phyloP scores from a whole-genome alignment of 2,888 invertebrate genomes.

The Penaeus monodon region DNA sequence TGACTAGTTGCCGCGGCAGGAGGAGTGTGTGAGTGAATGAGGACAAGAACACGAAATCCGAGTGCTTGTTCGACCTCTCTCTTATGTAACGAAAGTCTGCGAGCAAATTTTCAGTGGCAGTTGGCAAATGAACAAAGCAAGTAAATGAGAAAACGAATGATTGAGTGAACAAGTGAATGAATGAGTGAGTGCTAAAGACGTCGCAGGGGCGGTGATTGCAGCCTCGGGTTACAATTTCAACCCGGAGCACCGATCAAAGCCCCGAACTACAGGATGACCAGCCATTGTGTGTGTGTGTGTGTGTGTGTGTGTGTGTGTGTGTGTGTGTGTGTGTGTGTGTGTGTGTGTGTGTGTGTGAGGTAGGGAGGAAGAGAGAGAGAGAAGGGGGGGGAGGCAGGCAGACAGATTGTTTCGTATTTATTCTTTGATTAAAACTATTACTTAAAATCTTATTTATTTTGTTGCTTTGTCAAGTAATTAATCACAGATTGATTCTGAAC shows the following conservation, averaged over 20 bases:
- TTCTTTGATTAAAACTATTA: not conserved
- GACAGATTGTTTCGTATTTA: not conserved
- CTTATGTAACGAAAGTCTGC: too few relatives aligned
- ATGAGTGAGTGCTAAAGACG: conserved; percentile 41
- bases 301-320: not conserved
- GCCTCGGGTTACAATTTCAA: conserved; percentile 41
- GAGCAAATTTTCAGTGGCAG: too few relatives aligned
- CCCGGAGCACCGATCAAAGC: conserved; percentile 39
- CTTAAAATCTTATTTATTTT: too few relatives aligned
- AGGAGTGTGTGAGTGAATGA: conserved; percentile 13
- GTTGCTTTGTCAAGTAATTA: not conserved
- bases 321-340: conserved; percentile 7
- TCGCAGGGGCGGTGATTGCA: conserved; percentile 25
- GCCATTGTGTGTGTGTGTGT: not conserved
- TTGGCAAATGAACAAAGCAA: too few relatives aligned
- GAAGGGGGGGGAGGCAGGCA: not conserved
- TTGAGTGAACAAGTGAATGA: conserved; percentile 19
- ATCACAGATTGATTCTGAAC: too few relatives aligned
- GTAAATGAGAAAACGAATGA: not conserved
- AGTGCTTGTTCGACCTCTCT: too few relatives aligned
- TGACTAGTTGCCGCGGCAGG: too few relatives aligned
- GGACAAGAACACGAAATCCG: not conserved
- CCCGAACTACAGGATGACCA: conserved; percentile 2
- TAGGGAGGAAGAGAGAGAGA: too few relatives aligned
- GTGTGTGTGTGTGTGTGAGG: conserved; percentile 1